Evolutionary conservation across 2,888 invertebrate species (phyloP).

Genomic region (Matsumyia berberina): DNA sequence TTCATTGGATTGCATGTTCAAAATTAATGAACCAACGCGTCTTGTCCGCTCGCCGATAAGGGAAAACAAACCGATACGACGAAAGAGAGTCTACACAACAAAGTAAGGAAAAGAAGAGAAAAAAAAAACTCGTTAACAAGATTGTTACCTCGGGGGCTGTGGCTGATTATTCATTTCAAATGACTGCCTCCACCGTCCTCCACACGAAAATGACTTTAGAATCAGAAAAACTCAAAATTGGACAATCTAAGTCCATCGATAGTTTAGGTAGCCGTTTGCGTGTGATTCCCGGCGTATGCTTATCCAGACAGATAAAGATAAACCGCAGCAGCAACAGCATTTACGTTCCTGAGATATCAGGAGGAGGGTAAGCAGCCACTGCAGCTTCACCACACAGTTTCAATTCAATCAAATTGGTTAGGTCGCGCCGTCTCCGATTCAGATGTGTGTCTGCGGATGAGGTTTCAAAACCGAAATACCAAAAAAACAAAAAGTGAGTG

Average conservation of each 20-base stretch:
- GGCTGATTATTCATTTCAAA: constrained; percentile 43
- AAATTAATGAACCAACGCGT: constrained; percentile 54
- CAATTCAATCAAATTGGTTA: constrained; percentile 29
- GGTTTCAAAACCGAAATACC: constrained; percentile 2
- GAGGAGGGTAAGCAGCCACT: background rate
- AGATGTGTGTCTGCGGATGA: background rate
- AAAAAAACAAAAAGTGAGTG: constrained; percentile 2
- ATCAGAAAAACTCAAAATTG: constrained; percentile 3
- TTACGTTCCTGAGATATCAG: constrained; percentile 9
- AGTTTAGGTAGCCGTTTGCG: constrained; percentile 34
- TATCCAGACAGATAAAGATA: constrained; percentile 30
- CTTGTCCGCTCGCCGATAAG: constrained; percentile 34
- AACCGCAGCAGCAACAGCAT: constrained; percentile 26
- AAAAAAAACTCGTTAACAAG: constrained; percentile 39
- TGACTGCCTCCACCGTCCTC: constrained; percentile 18
- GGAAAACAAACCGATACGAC: constrained; percentile 31
- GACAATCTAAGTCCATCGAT: constrained; percentile 16
- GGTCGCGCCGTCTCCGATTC: background rate
- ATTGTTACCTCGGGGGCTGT: constrained; percentile 43
- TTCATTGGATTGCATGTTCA: constrained; percentile 37
- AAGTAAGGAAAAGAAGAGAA: background rate
- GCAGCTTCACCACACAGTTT: background rate
- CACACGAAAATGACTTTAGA: background rate
- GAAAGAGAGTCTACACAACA: background rate
- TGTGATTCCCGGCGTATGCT: constrained; percentile 8